These are phyloP conservation scores for Bombus turneri DNA, from an alignment of 1,140 invertebrate genomes.

Conservation along the genomic window DNA sequence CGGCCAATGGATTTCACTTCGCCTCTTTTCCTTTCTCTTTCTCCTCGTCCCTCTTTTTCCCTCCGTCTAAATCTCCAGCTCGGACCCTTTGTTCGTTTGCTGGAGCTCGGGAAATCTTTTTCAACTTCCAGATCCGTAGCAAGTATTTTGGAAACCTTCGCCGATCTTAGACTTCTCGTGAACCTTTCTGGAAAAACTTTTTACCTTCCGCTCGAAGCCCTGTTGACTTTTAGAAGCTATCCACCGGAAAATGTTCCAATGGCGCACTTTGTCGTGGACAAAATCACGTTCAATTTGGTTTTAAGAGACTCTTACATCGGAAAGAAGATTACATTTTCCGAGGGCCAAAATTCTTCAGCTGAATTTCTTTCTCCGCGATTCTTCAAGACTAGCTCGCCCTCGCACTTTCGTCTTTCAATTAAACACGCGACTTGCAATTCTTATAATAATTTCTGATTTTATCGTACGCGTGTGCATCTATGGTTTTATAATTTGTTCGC, in stretches of 20 bases:
- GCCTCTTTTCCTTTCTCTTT: background rate
- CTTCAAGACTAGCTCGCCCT: no score
- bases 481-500: no score
- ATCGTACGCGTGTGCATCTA: no score
- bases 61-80: background rate
- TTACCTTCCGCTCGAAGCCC: background rate
- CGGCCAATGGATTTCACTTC: constrained; percentile 1
- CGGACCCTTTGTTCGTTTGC: background rate
- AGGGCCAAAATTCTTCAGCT: no score
- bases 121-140: background rate
- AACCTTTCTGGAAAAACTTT: background rate
- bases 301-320: no score
- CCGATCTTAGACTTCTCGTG: background rate
- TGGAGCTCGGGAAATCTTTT: background rate
- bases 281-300: background rate
- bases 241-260: background rate
- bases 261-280: background rate
- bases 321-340: no score
- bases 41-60: no score
- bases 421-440: no score
- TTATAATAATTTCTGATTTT: no score
- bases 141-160: background rate
- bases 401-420: no score
- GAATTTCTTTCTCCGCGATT: no score
- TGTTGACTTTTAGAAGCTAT: no score